Conservation (phyloP, 2,888 invertebrate genomes). For the Barypeithes pellucidus region DNA sequence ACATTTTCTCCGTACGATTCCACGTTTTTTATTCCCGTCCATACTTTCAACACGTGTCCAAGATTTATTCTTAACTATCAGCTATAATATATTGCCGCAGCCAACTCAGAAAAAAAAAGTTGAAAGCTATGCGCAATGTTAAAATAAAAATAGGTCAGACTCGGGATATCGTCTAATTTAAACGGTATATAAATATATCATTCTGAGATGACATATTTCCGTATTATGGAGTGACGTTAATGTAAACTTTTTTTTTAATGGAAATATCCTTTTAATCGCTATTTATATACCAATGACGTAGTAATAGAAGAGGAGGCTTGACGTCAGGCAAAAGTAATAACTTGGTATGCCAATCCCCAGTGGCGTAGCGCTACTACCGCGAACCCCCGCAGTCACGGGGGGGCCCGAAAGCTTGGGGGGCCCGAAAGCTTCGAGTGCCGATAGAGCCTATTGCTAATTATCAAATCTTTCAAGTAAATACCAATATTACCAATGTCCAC, state of each 20-base stretch:
- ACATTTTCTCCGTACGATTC: neutral
- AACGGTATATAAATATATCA: slow-evolving; percentile 8
- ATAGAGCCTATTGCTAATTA: too few relatives aligned
- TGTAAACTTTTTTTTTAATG: neutral
- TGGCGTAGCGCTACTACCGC: too few relatives aligned
- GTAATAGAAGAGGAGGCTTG: too few relatives aligned
- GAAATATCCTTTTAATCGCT: neutral
- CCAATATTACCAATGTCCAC: too few relatives aligned
- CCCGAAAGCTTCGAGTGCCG: too few relatives aligned
- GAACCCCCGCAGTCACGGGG: too few relatives aligned
- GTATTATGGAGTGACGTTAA: neutral
- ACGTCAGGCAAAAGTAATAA: too few relatives aligned
- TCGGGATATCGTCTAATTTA: neutral
- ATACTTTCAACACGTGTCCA: neutral
- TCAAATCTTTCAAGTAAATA: too few relatives aligned
- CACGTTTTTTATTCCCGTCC: neutral
- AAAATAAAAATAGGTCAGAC: slow-evolving; percentile 8
- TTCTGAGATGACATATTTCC: neutral
- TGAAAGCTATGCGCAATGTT: neutral
- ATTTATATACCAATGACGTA: too few relatives aligned
- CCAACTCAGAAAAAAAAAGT: neutral
- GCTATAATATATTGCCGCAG: neutral
- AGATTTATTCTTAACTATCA: slow-evolving; percentile 7
- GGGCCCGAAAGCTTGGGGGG: too few relatives aligned
- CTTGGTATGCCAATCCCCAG: too few relatives aligned